Evolutionary conservation across 2,797 vertebrate species (phyloP), one percentile per base, ranked within the genome.

Genomic region (Protonibea diacanthus): DNA sequence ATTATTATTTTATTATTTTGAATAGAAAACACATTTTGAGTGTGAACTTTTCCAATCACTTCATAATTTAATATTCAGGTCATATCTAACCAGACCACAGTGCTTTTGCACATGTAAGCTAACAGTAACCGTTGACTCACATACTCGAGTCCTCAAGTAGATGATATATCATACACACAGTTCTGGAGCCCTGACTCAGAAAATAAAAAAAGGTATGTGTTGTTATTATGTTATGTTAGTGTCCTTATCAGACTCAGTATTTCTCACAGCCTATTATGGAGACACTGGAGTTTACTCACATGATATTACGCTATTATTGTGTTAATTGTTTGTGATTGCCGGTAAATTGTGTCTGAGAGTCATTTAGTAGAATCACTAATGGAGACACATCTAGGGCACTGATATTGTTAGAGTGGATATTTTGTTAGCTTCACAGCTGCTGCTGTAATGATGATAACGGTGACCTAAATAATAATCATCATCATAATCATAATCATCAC

Each of bases 171-270:
- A 29, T 38, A 59, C 51, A 29, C 23, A 40, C 14, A 25, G 38
- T 48, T 70, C 59, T 80, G 61, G 63, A 23, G 71, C 72, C 52
- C 33, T 88, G 78, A 82, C 74, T 73, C 51, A 86, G 82, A 86
- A 82, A 81, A 15, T 29, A 11, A 10, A 33, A 69, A 70, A 45
- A 11, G 33, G 0, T 3, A 68, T 73, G 45, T 1, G 27, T 81
- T 29, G 1, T 29, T 29, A 6, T 29, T 60, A 80, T 44, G 6
- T 33, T 29, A 5, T 33, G 33, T 33, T 33, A 6, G 65, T 76
- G 8, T 23, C 33, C 62, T 69, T 33, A 74, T 72, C 49, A n/a
- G n/a, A 23, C 44, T 77, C 14, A 17, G 58, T 79, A 48, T 66
- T 58, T 55, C 70, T 53, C 47, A 13, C 27, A n/a, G 49, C 2